Percentiles rank a stretch among this genome's conserved stretches.
phyloP scores from a whole-genome alignment of 92 coral and sea anemone species.

The Palythoa caribaeorum region DNA sequence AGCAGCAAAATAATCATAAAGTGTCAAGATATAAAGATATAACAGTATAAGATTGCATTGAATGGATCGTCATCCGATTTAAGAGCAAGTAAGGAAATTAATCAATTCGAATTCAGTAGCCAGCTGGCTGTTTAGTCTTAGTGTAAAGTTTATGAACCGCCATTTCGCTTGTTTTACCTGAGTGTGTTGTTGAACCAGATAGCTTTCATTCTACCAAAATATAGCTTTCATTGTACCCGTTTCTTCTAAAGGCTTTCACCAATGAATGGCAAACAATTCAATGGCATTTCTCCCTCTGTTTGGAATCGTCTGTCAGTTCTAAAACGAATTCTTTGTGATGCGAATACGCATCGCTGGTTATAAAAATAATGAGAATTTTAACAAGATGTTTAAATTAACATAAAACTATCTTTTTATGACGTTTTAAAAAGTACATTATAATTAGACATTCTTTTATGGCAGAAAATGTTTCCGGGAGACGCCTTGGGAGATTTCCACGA shows the following conservation, averaged over 20 bases:
- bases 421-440: neutral
- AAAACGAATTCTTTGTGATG: neutral
- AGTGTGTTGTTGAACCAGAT: neutral
- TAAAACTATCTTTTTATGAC: neutral
- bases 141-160: too few relatives aligned
- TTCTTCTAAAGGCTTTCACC: too few relatives aligned
- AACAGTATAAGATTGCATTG: too few relatives aligned
- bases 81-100: too few relatives aligned
- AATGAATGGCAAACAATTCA: neutral
- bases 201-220: neutral
- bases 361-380: neutral
- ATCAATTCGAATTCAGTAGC: too few relatives aligned
- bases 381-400: neutral
- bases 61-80: too few relatives aligned
- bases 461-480: neutral
- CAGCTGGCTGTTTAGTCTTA: too few relatives aligned
- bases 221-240: neutral
- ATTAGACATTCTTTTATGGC: neutral
- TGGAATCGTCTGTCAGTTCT: neutral
- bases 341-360: neutral
- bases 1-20: too few relatives aligned
- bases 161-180: neutral
- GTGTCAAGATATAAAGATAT: too few relatives aligned
- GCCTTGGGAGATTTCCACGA: too few relatives aligned
- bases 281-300: neutral